Evolutionary conservation across 2,888 invertebrate genomes (phyloP).

Genomic region (Dexiosoma caninum): DNA sequence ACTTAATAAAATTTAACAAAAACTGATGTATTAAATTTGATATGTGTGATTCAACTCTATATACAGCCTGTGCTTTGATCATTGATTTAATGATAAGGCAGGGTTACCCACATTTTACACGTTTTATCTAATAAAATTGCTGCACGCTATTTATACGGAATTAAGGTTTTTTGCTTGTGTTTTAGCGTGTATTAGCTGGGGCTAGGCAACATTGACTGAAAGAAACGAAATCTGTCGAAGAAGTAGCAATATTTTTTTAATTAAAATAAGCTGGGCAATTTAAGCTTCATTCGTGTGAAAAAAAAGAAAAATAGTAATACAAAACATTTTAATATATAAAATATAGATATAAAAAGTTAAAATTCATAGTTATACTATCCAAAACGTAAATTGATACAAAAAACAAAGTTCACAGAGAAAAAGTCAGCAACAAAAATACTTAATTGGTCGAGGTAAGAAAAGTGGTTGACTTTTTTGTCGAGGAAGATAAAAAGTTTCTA

Average conservation of each 20-base stretch:
- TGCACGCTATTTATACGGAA: background rate
- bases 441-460: constrained; percentile 69
- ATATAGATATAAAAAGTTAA: background rate
- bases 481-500: constrained; percentile 65
- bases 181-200: constrained; percentile 3
- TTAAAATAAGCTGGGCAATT: constrained; percentile 49
- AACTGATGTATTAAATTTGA: too few species aligned
- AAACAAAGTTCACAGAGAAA: constrained; percentile 9
- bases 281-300: constrained; percentile 35
- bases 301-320: constrained; percentile 1
- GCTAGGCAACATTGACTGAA: constrained; percentile 33
- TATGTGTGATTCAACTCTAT: too few species aligned
- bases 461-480: constrained; percentile 64
- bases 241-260: constrained; percentile 46
- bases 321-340: background rate
- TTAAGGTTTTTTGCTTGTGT: background rate
- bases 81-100: background rate
- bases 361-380: background rate
- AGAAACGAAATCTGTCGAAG: constrained; percentile 60
- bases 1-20: too few species aligned
- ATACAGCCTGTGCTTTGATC: too few species aligned
- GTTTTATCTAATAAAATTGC: background rate
- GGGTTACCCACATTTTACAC: background rate
- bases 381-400: constrained; percentile 13
- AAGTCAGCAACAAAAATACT: constrained; percentile 48